Conservation (phyloP, 2,113 vertebrate species). For the Amblyopsis rosae region DNA sequence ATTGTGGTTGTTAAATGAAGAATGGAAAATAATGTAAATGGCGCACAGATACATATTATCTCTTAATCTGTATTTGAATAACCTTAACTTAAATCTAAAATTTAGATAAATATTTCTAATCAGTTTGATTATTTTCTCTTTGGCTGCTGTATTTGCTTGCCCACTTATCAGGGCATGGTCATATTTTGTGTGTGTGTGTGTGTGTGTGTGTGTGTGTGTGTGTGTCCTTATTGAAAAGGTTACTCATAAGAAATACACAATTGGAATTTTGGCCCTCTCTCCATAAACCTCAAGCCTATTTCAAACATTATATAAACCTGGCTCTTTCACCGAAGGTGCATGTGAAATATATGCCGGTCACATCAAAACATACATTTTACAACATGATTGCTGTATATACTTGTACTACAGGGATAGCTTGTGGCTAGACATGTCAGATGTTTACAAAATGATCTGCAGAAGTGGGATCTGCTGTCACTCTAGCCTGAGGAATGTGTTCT, state of each 20-base stretch:
- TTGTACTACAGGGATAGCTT: constrained; percentile 33
- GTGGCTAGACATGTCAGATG: constrained; percentile 50
- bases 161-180: constrained; percentile 2
- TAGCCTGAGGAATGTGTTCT: constrained; percentile 42
- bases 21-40: not conserved
- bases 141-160: constrained; percentile 11
- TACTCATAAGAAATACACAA: not conserved
- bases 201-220: constrained; percentile 2
- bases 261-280: not conserved
- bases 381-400: constrained; percentile 37
- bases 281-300: constrained; percentile 25
- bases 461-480: constrained; percentile 47
- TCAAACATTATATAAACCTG: constrained; percentile 43
- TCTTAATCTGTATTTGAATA: not conserved
- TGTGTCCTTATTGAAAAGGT: not conserved
- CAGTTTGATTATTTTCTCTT: constrained; percentile 6
- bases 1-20: not conserved
- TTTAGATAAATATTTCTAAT: constrained; percentile 2
- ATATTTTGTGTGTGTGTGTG: not conserved
- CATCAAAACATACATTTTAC: constrained; percentile 42
- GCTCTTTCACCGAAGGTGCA: constrained; percentile 43
- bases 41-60: too few relatives aligned
- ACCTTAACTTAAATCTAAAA: not conserved
- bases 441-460: constrained; percentile 59
- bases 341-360: constrained; percentile 39